phyloP scores from a whole-genome alignment of 2,797 vertebrate species.

The Etheostoma perlongum region DNA sequence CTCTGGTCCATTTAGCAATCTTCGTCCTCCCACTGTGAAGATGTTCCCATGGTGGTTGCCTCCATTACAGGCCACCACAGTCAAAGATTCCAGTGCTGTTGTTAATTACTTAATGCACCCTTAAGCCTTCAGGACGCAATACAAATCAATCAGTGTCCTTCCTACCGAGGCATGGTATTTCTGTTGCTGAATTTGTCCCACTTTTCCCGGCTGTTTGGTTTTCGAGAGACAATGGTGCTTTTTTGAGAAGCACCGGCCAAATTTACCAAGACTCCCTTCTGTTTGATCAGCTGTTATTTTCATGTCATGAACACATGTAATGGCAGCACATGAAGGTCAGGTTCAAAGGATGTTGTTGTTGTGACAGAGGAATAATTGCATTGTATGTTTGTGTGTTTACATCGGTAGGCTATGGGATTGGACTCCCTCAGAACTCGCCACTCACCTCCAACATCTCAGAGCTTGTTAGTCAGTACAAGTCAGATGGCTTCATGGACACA shows the following conservation, averaged over 20 bases:
- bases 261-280: background rate
- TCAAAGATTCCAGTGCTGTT: constrained; percentile 57
- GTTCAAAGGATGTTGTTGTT: constrained; percentile 15
- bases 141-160: constrained; percentile 59
- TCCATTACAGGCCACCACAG: constrained; percentile 71
- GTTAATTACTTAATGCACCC: constrained; percentile 79
- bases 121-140: constrained; percentile 67
- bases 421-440: constrained; percentile 95
- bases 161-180: constrained; percentile 49
- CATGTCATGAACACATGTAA: background rate
- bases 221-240: constrained; percentile 1
- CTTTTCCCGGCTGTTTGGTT: constrained; percentile 36
- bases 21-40: constrained; percentile 68
- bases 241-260: constrained; percentile 7
- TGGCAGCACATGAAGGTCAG: background rate
- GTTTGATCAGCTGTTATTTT: constrained; percentile 16
- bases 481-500: constrained; percentile 97
- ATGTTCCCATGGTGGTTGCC: constrained; percentile 56
- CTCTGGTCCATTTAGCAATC: constrained; percentile 71
- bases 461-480: constrained; percentile 97
- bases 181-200: constrained; percentile 45
- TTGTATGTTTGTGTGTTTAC: constrained; percentile 34
- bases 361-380: constrained; percentile 16
- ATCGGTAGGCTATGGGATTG: constrained; percentile 94
- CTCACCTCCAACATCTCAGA: constrained; percentile 98